Conservation (phyloP, 2,888 invertebrate genomes). For the Galerucella pusilla region DNA sequence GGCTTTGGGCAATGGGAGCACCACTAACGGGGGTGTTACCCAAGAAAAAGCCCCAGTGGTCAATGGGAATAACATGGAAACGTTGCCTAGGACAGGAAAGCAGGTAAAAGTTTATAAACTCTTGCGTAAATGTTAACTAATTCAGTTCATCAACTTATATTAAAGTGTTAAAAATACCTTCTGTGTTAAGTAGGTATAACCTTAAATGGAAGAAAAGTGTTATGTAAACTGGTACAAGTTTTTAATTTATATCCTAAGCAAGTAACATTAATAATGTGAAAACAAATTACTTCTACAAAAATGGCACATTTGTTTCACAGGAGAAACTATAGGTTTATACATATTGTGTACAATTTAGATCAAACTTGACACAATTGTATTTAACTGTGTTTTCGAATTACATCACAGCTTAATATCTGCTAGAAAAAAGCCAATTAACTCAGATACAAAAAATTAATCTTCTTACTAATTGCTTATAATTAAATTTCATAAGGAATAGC, state of each 20-base stretch:
- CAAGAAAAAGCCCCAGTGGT: slow-evolving; percentile 70
- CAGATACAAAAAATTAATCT: not conserved
- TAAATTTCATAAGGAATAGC: not conserved
- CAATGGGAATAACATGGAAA: slow-evolving; percentile 72
- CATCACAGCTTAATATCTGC: not conserved
- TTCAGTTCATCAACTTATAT: slow-evolving; percentile 10
- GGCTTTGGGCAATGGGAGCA: slow-evolving; percentile 65
- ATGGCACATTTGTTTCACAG: not conserved
- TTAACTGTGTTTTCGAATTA: not conserved
- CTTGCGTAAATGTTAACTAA: slow-evolving; percentile 8
- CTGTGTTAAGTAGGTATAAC: slow-evolving; percentile 30
- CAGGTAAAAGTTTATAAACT: slow-evolving; percentile 63
- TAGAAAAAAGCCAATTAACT: not conserved
- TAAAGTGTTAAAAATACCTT: slow-evolving; percentile 7
- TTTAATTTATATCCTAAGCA: slow-evolving; percentile 30
- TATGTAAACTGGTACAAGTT: slow-evolving; percentile 43
- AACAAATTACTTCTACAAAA: not conserved
- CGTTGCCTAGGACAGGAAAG: slow-evolving; percentile 69
- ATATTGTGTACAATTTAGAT: not conserved
- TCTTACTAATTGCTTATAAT: not conserved
- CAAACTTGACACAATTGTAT: not conserved
- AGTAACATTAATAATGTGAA: not conserved
- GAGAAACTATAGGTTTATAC: not conserved
- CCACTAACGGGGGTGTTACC: slow-evolving; percentile 64
- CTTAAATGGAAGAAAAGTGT: slow-evolving; percentile 44